These are phyloP conservation scores for Myiozetetes cayanensis DNA, from an alignment of 2,113 vertebrate species.

Conservation along the genomic window DNA sequence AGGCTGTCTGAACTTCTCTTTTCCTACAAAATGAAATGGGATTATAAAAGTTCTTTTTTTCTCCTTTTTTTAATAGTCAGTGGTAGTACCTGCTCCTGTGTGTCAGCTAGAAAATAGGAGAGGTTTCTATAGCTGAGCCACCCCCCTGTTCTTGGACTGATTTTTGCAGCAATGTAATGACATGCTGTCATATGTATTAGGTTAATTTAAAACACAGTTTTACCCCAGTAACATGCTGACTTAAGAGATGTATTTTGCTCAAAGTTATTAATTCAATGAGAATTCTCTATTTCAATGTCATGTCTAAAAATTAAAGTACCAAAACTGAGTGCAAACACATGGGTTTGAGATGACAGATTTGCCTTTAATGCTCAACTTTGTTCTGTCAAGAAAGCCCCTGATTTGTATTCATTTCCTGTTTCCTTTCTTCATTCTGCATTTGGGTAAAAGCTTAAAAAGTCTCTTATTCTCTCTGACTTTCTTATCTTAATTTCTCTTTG, in stretches of 20 bases:
- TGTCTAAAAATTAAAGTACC: neutral
- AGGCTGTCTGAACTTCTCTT: neutral
- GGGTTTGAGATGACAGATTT: constrained; percentile 6
- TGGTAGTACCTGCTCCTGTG: neutral
- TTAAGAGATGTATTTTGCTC: neutral
- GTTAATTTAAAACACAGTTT: neutral
- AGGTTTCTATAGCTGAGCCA: neutral
- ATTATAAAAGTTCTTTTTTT: neutral
- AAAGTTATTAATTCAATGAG: neutral
- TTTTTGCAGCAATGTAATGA: neutral
- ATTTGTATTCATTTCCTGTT: constrained; percentile 49
- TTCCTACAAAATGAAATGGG: neutral
- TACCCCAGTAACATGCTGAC: neutral
- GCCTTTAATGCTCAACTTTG: constrained; percentile 9
- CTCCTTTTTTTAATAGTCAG: fast-evolving
- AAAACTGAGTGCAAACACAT: constrained; percentile 7
- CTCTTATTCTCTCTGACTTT: constrained; percentile 22
- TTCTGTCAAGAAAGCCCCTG: constrained; percentile 37
- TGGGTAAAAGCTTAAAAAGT: constrained; percentile 25
- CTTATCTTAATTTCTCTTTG: constrained; percentile 54
- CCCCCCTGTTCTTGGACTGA: neutral
- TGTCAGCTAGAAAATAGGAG: neutral
- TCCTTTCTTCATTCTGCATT: constrained; percentile 1
- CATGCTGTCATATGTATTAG: neutral
- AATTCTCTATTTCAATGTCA: constrained; percentile 18